These are phyloP conservation scores for Machaerirhynchus nigripectus DNA, from an alignment of 2,113 vertebrate genomes.

Conservation along the genomic window DNA sequence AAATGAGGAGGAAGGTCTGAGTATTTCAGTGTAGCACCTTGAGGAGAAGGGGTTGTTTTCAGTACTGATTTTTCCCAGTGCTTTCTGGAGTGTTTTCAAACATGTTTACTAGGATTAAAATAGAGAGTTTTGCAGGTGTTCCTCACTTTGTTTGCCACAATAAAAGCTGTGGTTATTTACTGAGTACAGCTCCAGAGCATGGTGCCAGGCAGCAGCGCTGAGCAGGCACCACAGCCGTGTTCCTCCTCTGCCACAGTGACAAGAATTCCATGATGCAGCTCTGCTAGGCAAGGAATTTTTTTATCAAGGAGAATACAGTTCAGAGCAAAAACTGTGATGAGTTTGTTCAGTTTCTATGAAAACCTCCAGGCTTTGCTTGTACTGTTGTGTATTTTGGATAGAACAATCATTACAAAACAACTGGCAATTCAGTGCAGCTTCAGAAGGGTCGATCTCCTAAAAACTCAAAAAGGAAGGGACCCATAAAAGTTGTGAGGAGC, in stretches of 20 bases:
- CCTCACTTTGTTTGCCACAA: background rate
- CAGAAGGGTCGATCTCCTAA: background rate
- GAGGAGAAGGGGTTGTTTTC: background rate
- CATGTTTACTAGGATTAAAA: background rate
- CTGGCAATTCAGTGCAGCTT: background rate
- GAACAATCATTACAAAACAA: background rate
- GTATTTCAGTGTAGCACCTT: background rate
- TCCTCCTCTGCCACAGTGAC: background rate
- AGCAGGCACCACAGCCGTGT: background rate
- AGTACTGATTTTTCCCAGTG: background rate
- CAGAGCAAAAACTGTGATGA: background rate
- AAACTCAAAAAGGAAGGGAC: background rate
- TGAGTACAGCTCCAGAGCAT: background rate
- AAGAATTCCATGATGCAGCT: background rate
- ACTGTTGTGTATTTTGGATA: background rate
- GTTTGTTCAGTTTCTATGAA: background rate
- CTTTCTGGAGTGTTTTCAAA: constrained; percentile 23
- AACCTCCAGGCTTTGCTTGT: background rate
- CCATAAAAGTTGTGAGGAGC: background rate
- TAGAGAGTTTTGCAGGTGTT: background rate
- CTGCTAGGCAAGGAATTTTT: background rate
- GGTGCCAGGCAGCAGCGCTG: background rate
- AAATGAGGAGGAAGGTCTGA: background rate
- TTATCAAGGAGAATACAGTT: background rate
- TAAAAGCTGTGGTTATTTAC: background rate